phyloP scores from a whole-genome alignment of 1,140 invertebrate species.

The Megathymus violae region DNA sequence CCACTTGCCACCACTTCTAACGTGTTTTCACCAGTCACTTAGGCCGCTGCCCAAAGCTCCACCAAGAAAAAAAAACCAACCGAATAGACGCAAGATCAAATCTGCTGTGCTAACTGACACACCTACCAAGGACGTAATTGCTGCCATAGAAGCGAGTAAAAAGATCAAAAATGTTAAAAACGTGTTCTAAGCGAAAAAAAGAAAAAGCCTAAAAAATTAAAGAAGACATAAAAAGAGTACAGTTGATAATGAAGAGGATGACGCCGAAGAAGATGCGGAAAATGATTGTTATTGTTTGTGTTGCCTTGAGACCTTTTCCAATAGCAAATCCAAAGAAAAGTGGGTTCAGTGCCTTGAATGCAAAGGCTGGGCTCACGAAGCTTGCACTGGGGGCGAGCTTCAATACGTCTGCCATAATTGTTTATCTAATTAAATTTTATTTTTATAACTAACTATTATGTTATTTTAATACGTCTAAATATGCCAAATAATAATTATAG shows the following conservation, averaged over 20 bases:
- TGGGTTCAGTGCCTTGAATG: conserved; percentile 5
- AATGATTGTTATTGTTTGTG: conserved; percentile 28
- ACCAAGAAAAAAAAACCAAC: conserved; percentile 36
- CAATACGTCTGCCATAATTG: neutral
- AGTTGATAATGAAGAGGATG: too few species aligned
- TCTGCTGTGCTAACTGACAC: conserved; percentile 33
- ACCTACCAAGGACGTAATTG: conserved; percentile 35
- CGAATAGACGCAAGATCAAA: conserved; percentile 37
- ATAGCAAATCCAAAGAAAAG: conserved; percentile 2
- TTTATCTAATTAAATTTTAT: too few species aligned
- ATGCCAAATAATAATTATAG: too few species aligned
- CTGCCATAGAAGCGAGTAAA: conserved; percentile 21
- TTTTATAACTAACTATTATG: too few species aligned
- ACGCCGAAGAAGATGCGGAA: too few species aligned
- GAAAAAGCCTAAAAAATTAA: conserved; percentile 19
- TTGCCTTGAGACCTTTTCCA: neutral
- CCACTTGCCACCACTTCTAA: conserved; percentile 14
- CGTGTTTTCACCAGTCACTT: neutral
- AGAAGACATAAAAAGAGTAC: conserved; percentile 23
- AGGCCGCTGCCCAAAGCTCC: conserved; percentile 16
- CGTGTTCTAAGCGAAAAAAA: conserved; percentile 8
- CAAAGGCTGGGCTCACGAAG: conserved; percentile 5
- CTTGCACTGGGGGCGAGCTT: neutral
- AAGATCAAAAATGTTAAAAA: neutral
- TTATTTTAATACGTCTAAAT: too few species aligned